A percentile compares a stretch with the other conserved stretches of the same genome.
Conservation (phyloP, 2,888 invertebrate species). For the Phanerotoma sp. region DNA sequence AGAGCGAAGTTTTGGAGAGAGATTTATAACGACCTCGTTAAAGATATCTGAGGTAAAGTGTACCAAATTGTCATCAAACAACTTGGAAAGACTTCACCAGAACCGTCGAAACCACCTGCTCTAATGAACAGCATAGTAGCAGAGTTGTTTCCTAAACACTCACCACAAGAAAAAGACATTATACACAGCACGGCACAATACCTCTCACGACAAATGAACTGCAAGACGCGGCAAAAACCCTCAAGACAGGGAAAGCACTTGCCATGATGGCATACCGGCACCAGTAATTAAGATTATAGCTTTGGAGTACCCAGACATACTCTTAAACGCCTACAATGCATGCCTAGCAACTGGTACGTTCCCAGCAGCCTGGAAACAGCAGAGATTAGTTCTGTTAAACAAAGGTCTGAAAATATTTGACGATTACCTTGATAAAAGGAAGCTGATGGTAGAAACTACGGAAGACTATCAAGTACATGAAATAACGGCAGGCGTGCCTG, state of each 20-base stretch:
- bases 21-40: constrained; percentile 8
- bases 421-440: constrained; percentile 3
- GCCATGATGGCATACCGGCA: constrained; percentile 24
- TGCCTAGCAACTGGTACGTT: constrained; percentile 25
- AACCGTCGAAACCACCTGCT: constrained; percentile 9
- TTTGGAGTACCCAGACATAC: constrained; percentile 9
- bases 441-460: constrained; percentile 1
- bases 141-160: constrained; percentile 12
- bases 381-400: constrained; percentile 24
- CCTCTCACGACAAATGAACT: constrained; percentile 11
- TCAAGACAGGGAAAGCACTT: constrained; percentile 23
- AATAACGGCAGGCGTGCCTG: neutral
- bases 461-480: neutral
- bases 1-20: constrained; percentile 3
- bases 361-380: constrained; percentile 19
- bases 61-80: constrained; percentile 14
- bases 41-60: constrained; percentile 7
- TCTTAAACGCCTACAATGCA: constrained; percentile 24
- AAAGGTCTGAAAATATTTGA: constrained; percentile 19
- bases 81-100: constrained; percentile 4
- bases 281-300: constrained; percentile 14
- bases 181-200: neutral
- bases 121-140: constrained; percentile 6
- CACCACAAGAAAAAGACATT: neutral
- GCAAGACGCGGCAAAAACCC: constrained; percentile 16